These are phyloP conservation scores for Casuarius casuarius DNA, from an alignment of 2,113 vertebrate genomes.

Conservation along the genomic window DNA sequence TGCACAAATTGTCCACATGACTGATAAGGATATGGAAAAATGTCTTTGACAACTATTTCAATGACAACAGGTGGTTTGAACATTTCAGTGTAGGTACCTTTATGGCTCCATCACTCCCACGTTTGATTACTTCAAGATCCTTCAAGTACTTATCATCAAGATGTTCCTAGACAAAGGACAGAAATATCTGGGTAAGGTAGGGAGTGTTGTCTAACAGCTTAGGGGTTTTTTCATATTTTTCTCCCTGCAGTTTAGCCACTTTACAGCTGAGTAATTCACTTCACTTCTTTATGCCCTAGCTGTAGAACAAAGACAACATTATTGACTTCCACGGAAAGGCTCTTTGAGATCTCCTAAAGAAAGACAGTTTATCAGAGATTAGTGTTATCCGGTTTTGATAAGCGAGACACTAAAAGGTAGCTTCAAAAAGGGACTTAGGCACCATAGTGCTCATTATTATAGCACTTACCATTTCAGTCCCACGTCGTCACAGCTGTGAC, in stretches of 20 bases:
- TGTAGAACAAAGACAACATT: not conserved
- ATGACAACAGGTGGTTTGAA: not conserved
- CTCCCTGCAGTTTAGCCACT: not conserved
- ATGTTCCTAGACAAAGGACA: not conserved
- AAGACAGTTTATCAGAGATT: not conserved
- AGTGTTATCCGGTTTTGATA: not conserved
- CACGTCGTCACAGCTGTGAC: rapidly evolving
- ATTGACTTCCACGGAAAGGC: not conserved
- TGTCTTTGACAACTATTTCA: not conserved
- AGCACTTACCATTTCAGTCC: not conserved
- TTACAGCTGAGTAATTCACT: not conserved
- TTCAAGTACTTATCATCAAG: not conserved
- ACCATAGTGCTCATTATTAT: not conserved
- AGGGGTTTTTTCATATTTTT: not conserved
- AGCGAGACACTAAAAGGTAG: not conserved
- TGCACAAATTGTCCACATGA: not conserved
- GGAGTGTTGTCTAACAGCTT: not conserved
- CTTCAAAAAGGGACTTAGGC: not conserved
- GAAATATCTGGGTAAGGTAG: not conserved
- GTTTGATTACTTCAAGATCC: not conserved
- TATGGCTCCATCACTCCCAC: not conserved
- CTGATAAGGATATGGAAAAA: not conserved
- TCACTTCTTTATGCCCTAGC: not conserved
- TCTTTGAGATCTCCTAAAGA: not conserved
- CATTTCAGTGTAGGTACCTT: not conserved